Base-by-base conservation (phyloP, 2,113 vertebrate species). In the Takifugu flavidus region DNA sequence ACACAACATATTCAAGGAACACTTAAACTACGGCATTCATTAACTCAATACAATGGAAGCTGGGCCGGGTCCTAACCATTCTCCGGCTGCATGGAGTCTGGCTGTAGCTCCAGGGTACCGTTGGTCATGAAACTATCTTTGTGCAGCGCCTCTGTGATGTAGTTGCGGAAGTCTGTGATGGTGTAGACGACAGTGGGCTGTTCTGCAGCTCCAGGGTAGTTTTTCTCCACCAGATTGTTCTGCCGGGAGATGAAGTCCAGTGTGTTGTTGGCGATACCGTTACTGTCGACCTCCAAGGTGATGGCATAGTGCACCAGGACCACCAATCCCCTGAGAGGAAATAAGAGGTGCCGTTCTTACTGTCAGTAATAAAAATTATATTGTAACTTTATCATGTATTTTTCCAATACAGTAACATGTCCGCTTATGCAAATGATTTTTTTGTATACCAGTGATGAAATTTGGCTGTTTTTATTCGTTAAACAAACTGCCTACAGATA, bases 171-270 rank as follows among this genome's bases (percentile, higher is more conserved):
- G 82, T 96, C 93, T 2, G 91, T 92, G 87, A 95, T 91, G 73
- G 93, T 94, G 87, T 98, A 95, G 79, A 94, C 90, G 28, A 88
- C 89, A 0, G 93, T 95, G 69, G 95, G 95, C 10, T 92, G 92
- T 82, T 98, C 93, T 6, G 93, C 89, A 2, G 87, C 62, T 10
- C 87, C 91, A 4, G 88, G 81, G 70, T 90, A 90, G 12, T 83
- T 92, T 77, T 93, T 93, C 81, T 96, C 96, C 78, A 98, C 93
- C 80, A 93, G 92, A 73, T 95, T 95, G 80, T 92, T 95, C 65
- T 95, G 93, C 60, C 94, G 91, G 26, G 92, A 92, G 75, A 96
- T 94, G 76, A 94, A 84, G 78, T 95, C 93, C 91, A 94, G 91
- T 1, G 92, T 94, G 53, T 92, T 89, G 58, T 92, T 93, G 82